phyloP scores from a whole-genome alignment of 1,140 invertebrate genomes.

The Brachionus rubens region DNA sequence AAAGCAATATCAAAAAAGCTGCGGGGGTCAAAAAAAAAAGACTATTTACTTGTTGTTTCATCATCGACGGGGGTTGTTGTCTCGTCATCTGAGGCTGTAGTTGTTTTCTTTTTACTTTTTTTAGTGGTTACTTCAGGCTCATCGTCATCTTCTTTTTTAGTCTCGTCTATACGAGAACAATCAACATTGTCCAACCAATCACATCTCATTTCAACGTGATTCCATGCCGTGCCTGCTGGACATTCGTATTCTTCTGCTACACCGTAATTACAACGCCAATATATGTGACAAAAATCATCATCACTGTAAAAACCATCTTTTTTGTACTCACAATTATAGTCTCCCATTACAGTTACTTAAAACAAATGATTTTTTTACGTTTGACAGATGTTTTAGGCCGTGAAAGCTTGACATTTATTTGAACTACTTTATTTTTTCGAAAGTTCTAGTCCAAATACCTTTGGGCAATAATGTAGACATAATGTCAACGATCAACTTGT shows the following conservation, averaged over 20 bases:
- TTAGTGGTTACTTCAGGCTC: conserved; percentile 2
- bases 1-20: not conserved
- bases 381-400: not conserved
- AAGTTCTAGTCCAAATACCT: too few species aligned
- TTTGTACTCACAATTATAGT: conserved; percentile 43
- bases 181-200: conserved; percentile 47
- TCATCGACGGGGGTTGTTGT: not conserved
- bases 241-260: conserved; percentile 47
- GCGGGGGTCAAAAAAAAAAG: not conserved
- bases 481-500: too few species aligned
- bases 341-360: not conserved
- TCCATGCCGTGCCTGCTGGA: conserved; percentile 44
- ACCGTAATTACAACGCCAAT: conserved; percentile 46
- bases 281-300: conserved; percentile 45
- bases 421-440: too few species aligned
- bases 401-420: too few species aligned
- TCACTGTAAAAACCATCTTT: conserved; percentile 44
- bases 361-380: not conserved
- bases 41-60: not conserved
- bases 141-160: conserved; percentile 6
- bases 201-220: conserved; percentile 34
- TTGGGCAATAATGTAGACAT: too few species aligned
- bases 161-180: conserved; percentile 10
- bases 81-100: not conserved
- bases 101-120: conserved; percentile 22